Percentiles rank a stretch among this genome's conserved stretches.
phyloP scores from a whole-genome alignment of 1,140 invertebrate genomes.

The Heterodera carotae region DNA sequence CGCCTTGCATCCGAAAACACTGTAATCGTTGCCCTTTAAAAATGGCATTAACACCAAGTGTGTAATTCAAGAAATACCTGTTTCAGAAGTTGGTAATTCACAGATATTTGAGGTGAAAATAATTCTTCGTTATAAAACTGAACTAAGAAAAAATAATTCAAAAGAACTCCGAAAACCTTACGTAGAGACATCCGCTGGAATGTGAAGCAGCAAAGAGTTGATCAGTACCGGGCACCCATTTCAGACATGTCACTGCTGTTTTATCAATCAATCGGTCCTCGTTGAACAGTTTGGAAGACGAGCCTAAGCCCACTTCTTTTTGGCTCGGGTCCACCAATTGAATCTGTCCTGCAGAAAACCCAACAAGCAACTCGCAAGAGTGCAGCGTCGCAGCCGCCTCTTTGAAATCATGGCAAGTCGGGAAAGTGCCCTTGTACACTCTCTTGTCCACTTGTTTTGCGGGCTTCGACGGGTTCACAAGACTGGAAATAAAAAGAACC shows the following conservation, averaged over 20 bases:
- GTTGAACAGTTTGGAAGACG: slow-evolving; percentile 86
- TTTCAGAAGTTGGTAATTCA: slow-evolving; percentile 89
- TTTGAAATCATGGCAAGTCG: slow-evolving; percentile 98
- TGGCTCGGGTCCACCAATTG: slow-evolving; percentile 94
- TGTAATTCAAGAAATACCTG: neutral
- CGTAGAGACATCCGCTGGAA: slow-evolving; percentile 91
- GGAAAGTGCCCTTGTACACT: slow-evolving; percentile 96
- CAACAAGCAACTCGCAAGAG: slow-evolving; percentile 79
- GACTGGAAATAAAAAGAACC: too few relatives aligned
- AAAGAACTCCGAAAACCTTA: slow-evolving; percentile 65
- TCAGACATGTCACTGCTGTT: slow-evolving; percentile 90
- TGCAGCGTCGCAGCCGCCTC: slow-evolving; percentile 73
- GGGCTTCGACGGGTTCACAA: neutral
- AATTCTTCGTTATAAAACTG: slow-evolving; percentile 86
- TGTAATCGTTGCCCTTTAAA: slow-evolving; percentile 80
- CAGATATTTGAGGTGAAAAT: slow-evolving; percentile 77
- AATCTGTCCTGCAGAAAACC: slow-evolving; percentile 93
- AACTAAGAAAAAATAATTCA: too few relatives aligned
- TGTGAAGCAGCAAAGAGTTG: slow-evolving; percentile 92
- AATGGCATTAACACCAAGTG: neutral
- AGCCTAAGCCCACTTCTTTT: slow-evolving; percentile 73
- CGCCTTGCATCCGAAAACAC: slow-evolving; percentile 91
- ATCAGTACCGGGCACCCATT: slow-evolving; percentile 90
- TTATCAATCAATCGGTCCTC: slow-evolving; percentile 98
- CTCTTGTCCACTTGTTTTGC: slow-evolving; percentile 27